phyloP scores from a whole-genome alignment of 2,888 invertebrate species.

The Lasioglossum calceatum region DNA sequence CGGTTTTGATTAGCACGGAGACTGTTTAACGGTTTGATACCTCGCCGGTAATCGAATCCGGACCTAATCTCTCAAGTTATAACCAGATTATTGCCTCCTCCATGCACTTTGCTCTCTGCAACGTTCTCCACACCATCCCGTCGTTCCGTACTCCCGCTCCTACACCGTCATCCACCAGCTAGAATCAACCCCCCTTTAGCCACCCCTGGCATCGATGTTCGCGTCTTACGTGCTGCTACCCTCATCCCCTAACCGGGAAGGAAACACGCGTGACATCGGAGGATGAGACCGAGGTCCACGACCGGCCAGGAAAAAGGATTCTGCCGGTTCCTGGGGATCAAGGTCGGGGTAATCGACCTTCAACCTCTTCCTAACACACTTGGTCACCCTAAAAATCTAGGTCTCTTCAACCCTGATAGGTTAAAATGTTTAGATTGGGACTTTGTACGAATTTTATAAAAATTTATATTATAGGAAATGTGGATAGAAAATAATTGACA shows the following conservation, averaged over 20 bases:
- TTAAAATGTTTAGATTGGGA: not conserved
- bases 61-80: constrained; percentile 85
- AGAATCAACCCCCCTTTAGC: not conserved
- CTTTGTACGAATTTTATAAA: not conserved
- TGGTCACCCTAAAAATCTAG: not conserved
- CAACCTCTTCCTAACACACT: not conserved
- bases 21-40: constrained; percentile 85
- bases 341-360: not conserved
- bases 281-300: not conserved
- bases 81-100: constrained; percentile 85
- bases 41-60: constrained; percentile 85
- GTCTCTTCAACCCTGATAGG: not conserved
- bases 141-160: constrained; percentile 67
- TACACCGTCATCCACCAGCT: constrained; percentile 12
- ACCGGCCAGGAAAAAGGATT: not conserved
- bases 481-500: too few species aligned
- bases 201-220: constrained; percentile 34
- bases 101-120: constrained; percentile 82
- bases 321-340: not conserved
- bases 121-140: constrained; percentile 75
- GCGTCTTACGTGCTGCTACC: constrained; percentile 46
- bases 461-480: not conserved
- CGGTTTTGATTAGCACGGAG: constrained; percentile 85
- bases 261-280: not conserved
- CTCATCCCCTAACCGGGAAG: not conserved